Base-by-base conservation (phyloP, 2,113 vertebrate genomes). In the Macquaria ambigua region DNA sequence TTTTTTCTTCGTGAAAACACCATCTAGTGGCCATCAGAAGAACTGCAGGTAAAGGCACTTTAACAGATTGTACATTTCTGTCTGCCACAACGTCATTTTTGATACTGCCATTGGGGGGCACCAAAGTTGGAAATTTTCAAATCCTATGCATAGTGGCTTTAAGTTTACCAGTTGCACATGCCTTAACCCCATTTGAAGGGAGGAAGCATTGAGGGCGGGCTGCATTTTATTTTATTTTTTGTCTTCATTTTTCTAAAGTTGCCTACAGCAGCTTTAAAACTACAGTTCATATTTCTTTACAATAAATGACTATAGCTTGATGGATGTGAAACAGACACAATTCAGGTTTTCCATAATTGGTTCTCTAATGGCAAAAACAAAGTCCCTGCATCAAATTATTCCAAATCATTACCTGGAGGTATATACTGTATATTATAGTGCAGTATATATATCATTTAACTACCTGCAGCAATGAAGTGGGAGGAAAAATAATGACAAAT, bases 1-100 rank as follows among this genome's bases (percentile, higher is more conserved):
- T 74, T 15, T 31, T 31, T 31, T 31, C 28, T 31, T 31, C 28
- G 28, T 15, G 11, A 9, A 61, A 46, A 55, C 46, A 39, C 31
- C 53, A 18, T 16, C 50, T 15, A 72, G 58, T 80, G 83, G 59
- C n/a, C 46, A 20, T 63, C n/a, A 43, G 18, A 70, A 11, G n/a
- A 73, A 67, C 20, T 86, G 41, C 67, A 59, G n/a, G 39, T 67
- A 52, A 41, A 34, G 7, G 41, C 9, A 23, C 6, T 23, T 41
- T 7, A 7, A 6, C 39, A 39, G n/a, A n/a, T n/a, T 25, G 15
- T 28, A 6, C 28, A 52, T 39, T 79, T 37, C 5, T 50, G 21
- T 48, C 12, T 34, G 14, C 77, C 9, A 71, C 21, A 31, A 39
- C 16, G 37, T 20, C 2, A 52, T 18, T 21, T n/a, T 12, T 20